A percentile compares a stretch with the other conserved stretches of the same genome.
Conservation (phyloP, 2,113 vertebrate species). For the Lanius collurio region DNA sequence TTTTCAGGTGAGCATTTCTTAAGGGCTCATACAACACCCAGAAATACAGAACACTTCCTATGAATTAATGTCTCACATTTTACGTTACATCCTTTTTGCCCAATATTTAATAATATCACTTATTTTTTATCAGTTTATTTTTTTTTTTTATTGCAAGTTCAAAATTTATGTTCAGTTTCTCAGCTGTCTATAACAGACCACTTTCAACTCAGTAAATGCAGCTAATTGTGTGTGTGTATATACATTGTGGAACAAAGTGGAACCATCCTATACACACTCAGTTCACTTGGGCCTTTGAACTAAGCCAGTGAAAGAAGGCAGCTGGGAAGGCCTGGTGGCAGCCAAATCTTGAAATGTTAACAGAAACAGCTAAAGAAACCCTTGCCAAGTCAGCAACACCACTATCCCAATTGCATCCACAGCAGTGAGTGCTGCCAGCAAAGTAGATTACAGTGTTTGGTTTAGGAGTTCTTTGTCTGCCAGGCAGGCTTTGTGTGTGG, state of each 20-base stretch:
- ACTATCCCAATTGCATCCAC: neutral
- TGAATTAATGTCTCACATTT: neutral
- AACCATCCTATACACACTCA: neutral
- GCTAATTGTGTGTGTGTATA: neutral
- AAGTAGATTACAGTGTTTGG: constrained; percentile 25
- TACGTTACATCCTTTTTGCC: neutral
- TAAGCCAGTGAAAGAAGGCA: neutral
- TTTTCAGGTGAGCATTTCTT: neutral
- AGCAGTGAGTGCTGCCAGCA: constrained; percentile 31
- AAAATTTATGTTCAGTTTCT: neutral
- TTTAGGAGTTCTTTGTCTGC: constrained; percentile 26
- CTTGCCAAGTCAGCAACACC: neutral
- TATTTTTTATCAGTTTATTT: neutral
- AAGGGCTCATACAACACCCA: neutral
- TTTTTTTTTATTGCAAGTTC: neutral
- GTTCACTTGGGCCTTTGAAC: neutral
- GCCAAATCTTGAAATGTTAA: neutral
- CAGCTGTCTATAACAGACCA: neutral
- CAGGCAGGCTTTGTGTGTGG: constrained; percentile 62
- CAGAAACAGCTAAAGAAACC: constrained; percentile 6
- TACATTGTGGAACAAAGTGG: neutral
- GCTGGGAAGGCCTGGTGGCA: neutral
- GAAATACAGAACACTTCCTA: neutral
- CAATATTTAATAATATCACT: neutral
- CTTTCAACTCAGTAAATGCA: neutral